Percentiles rank a stretch among this genome's conserved stretches.
These are phyloP conservation scores for Ormyrus pomaceus DNA, from an alignment of 2,888 invertebrate species.

Conservation along the genomic window DNA sequence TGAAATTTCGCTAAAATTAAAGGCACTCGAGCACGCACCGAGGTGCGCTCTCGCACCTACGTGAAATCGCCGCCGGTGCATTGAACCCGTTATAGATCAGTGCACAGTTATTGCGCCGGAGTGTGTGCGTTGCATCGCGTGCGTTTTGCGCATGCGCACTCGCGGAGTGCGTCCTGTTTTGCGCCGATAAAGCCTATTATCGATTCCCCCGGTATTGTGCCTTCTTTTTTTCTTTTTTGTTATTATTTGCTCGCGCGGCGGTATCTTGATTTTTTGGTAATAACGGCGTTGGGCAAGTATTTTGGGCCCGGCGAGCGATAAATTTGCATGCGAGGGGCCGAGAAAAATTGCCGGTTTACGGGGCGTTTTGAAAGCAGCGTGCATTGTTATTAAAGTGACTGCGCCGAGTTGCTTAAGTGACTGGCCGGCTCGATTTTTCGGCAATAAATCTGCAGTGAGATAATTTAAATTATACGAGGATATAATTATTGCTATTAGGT, in stretches of 20 bases:
- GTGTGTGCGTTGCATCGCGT: slow-evolving; percentile 11
- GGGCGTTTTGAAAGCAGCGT: not conserved
- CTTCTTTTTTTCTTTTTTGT: slow-evolving; percentile 3
- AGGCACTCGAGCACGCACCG: not conserved
- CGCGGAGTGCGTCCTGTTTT: not conserved
- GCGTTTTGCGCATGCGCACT: not conserved
- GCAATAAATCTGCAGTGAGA: not conserved
- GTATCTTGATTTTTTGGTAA: slow-evolving; percentile 36
- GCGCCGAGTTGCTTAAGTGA: not conserved
- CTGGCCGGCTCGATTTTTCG: not conserved
- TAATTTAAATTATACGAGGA: slow-evolving; percentile 9
- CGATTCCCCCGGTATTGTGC: slow-evolving; percentile 11
- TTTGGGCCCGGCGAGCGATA: not conserved
- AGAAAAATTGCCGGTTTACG: too few species aligned
- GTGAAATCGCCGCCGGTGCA: slow-evolving; percentile 56
- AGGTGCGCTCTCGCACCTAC: slow-evolving; percentile 23
- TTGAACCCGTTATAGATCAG: slow-evolving; percentile 61
- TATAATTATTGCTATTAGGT: not conserved
- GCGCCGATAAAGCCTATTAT: slow-evolving; percentile 43
- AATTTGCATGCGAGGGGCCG: slow-evolving; percentile 7
- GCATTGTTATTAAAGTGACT: not conserved
- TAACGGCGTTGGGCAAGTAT: not conserved
- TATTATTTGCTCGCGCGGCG: slow-evolving; percentile 31
- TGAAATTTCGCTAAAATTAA: slow-evolving; percentile 12
- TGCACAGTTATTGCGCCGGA: slow-evolving; percentile 54